These are phyloP conservation scores for Megalops atlanticus DNA, from an alignment of 2,113 vertebrate genomes.

Conservation along the genomic window DNA sequence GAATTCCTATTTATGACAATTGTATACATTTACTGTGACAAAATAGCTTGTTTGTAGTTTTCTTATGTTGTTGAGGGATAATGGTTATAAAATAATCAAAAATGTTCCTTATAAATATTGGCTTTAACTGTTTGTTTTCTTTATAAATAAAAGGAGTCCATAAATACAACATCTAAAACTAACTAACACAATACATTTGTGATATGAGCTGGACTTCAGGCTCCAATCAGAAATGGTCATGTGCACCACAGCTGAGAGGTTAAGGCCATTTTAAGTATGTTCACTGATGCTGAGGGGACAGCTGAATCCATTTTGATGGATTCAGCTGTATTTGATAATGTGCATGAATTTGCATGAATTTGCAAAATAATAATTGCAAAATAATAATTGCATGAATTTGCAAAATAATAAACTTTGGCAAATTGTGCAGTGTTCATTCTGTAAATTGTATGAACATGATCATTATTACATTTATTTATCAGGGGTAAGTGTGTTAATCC, in stretches of 20 bases:
- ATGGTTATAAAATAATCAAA: slow-evolving; percentile 62
- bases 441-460: no score
- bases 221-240: slow-evolving; percentile 47
- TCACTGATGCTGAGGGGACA: slow-evolving; percentile 49
- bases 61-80: slow-evolving; percentile 50
- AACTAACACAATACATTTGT: slow-evolving; percentile 41
- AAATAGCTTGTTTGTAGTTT: slow-evolving; percentile 52
- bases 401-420: background rate
- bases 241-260: slow-evolving; percentile 48
- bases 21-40: slow-evolving; percentile 50
- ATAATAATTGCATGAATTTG: background rate
- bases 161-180: slow-evolving; percentile 56
- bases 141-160: slow-evolving; percentile 65
- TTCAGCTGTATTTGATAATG: no score
- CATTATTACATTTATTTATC: no score
- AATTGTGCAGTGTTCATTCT: background rate
- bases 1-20: slow-evolving; percentile 54
- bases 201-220: slow-evolving; percentile 43
- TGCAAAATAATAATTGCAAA: no score
- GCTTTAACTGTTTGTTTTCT: slow-evolving; percentile 56
- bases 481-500: no score
- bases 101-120: slow-evolving; percentile 67
- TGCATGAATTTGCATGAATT: no score
- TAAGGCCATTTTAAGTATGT: slow-evolving; percentile 65
- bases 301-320: slow-evolving; percentile 49